Evolutionary conservation across 2,888 invertebrate genomes (phyloP).

Genomic region (Xanthia icteritia): DNA sequence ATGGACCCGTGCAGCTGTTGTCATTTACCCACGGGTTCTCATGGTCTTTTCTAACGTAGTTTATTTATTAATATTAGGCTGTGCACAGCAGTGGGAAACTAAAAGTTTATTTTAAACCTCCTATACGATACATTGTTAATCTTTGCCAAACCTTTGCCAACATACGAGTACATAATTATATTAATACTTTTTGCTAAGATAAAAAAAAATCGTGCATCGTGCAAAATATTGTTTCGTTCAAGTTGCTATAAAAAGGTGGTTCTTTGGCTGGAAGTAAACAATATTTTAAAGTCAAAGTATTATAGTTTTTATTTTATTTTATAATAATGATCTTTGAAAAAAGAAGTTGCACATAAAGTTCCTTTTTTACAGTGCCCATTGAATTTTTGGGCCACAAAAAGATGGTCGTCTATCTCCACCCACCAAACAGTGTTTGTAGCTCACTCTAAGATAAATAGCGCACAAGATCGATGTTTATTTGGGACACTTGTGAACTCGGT

Average conservation of each 20-base stretch:
- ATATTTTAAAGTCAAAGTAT: not conserved
- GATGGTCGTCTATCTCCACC: conserved; percentile 54
- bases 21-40: no score
- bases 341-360: no score
- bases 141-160: not conserved
- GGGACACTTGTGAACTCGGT: conserved; percentile 77
- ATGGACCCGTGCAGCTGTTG: no score
- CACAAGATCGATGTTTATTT: conserved; percentile 84
- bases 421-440: conserved; percentile 74
- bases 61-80: not conserved
- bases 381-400: not conserved
- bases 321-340: no score
- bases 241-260: not conserved
- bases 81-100: not conserved
- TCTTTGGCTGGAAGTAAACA: not conserved
- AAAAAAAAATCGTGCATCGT: no score
- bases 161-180: not conserved
- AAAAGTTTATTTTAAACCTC: not conserved
- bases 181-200: not conserved
- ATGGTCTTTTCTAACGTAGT: not conserved
- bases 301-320: not conserved
- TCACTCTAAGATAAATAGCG: conserved; percentile 80
- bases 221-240: not conserved
- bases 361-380: no score
- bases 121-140: not conserved